These are phyloP conservation scores for Tolmerus cingulatus DNA, from an alignment of 2,888 invertebrate species.

Conservation along the genomic window DNA sequence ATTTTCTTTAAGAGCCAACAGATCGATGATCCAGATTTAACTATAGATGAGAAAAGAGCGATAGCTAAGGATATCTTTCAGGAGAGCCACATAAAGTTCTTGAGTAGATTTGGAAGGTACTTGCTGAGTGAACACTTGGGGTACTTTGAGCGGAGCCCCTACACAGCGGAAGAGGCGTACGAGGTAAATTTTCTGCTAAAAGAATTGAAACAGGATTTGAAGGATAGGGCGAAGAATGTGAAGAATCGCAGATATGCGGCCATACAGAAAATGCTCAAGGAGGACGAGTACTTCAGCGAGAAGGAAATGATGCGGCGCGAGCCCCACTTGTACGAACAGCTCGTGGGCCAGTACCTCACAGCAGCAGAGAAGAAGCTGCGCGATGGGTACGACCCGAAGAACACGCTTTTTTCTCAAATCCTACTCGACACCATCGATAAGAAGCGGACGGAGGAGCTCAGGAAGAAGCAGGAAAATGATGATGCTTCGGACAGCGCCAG, in stretches of 20 bases:
- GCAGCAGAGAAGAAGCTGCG: conserved; percentile 75
- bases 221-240: conserved; percentile 67
- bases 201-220: conserved; percentile 68
- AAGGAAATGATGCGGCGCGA: conserved; percentile 92
- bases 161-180: conserved; percentile 69
- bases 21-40: conserved; percentile 78
- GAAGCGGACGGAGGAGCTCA: conserved; percentile 70
- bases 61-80: conserved; percentile 73
- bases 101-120: conserved; percentile 79
- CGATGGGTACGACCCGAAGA: conserved; percentile 68
- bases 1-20: conserved; percentile 83
- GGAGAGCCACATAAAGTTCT: conserved; percentile 74
- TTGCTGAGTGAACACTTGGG: conserved; percentile 73
- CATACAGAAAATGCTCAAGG: conserved; percentile 74
- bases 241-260: conserved; percentile 87
- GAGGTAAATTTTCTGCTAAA: conserved; percentile 72
- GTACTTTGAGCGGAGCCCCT: conserved; percentile 55
- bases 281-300: conserved; percentile 84
- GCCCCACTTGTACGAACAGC: conserved; percentile 87
- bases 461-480: conserved; percentile 66
- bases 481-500: neutral
- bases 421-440: conserved; percentile 83
- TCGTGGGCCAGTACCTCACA: conserved; percentile 86
- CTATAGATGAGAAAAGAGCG: conserved; percentile 72
- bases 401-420: conserved; percentile 74